phyloP scores from a whole-genome alignment of 1,140 invertebrate genomes.

The fruit fly (Drosophila melanogaster) region DNA sequence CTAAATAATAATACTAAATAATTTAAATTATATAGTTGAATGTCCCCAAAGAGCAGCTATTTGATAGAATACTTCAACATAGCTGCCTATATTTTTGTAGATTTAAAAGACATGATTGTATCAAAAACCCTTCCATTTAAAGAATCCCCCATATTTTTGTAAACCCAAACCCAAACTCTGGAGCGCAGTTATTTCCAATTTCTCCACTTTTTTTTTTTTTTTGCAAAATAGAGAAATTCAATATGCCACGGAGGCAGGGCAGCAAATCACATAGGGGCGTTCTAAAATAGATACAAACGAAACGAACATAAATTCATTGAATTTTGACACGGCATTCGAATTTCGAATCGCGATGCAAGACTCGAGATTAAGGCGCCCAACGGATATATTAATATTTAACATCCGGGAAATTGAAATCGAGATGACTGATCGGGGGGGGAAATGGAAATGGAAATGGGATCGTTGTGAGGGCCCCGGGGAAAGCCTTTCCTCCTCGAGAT shows the following conservation, averaged over 20 bases:
- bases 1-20: too few species aligned
- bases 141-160: background rate
- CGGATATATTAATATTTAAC: constrained; percentile 72
- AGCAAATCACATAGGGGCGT: constrained; percentile 54
- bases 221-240: constrained; percentile 50
- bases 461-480: constrained; percentile 15
- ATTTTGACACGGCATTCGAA: constrained; percentile 64
- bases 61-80: too few species aligned
- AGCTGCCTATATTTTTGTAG: too few species aligned
- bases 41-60: too few species aligned
- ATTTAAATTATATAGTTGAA: too few species aligned
- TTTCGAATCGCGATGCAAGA: constrained; percentile 40
- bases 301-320: constrained; percentile 72
- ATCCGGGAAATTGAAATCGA: constrained; percentile 78
- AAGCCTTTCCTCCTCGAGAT: constrained; percentile 40
- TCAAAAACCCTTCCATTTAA: background rate
- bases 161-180: constrained; percentile 22
- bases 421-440: constrained; percentile 63
- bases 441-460: constrained; percentile 55
- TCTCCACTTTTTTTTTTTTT: constrained; percentile 28
- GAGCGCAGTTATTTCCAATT: constrained; percentile 13
- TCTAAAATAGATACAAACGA: constrained; percentile 45
- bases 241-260: constrained; percentile 31
- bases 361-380: constrained; percentile 49
- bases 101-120: too few species aligned